Conservation (phyloP, 2,113 vertebrate genomes). For the Lasiurus cinereus region DNA sequence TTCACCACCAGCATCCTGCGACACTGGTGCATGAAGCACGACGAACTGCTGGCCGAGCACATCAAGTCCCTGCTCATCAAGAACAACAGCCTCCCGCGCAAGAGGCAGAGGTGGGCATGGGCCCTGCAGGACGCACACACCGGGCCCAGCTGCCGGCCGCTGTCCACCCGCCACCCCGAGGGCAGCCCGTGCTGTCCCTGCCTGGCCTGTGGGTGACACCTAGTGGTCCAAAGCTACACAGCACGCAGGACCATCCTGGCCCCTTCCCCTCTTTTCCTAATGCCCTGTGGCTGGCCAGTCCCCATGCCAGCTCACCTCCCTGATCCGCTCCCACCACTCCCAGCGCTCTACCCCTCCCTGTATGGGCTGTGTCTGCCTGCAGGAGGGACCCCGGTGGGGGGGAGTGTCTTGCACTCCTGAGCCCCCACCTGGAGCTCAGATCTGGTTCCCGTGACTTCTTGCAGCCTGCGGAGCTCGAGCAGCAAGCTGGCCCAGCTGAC, state of each 20-base stretch:
- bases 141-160: neutral
- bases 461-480: conserved; percentile 95
- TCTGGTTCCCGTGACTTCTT: neutral
- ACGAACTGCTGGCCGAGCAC: conserved; percentile 95
- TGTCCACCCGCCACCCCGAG: neutral
- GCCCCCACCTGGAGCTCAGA: neutral
- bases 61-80: conserved; percentile 98
- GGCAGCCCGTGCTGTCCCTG: neutral
- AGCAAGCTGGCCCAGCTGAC: conserved; percentile 98
- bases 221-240: conserved; percentile 56
- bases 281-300: neutral
- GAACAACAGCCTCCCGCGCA: conserved; percentile 97
- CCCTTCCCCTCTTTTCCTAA: neutral
- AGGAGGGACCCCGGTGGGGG: no score
- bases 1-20: conserved; percentile 98
- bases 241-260: neutral
- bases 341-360: neutral
- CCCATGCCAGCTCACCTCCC: neutral
- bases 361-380: neutral
- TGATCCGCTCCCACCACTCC: fast-evolving
- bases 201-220: conserved; percentile 64
- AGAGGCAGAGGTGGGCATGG: conserved; percentile 92
- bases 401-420: neutral
- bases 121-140: neutral
- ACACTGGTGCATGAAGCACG: conserved; percentile 96